phyloP scores from a whole-genome alignment of 2,888 invertebrate species.

The Sinhomidia bicolor region DNA sequence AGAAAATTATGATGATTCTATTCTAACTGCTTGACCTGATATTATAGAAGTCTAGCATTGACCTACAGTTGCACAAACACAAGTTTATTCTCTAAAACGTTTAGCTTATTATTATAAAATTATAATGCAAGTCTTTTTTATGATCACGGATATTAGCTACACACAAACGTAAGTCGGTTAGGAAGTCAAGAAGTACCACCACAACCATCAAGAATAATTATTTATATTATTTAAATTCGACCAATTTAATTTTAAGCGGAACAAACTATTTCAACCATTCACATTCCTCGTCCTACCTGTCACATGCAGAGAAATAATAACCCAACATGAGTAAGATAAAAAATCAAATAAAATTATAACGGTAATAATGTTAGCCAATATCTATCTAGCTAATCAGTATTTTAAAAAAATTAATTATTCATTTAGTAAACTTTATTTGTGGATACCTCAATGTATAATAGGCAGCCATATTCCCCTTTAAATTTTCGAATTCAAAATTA shows the following conservation, averaged over 20 bases:
- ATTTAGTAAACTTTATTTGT: too few species aligned
- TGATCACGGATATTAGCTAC: not conserved
- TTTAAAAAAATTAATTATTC: too few species aligned
- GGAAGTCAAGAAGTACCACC: not conserved
- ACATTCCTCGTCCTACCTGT: too few species aligned
- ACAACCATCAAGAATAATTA: constrained; percentile 5
- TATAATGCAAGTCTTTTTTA: too few species aligned
- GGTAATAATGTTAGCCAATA: too few species aligned
- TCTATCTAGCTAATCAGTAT: too few species aligned
- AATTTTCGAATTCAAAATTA: too few species aligned
- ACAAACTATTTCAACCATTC: not conserved
- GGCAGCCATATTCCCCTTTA: too few species aligned
- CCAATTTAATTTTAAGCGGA: not conserved
- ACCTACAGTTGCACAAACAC: not conserved
- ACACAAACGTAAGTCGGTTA: not conserved
- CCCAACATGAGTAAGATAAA: not conserved
- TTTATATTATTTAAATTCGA: too few species aligned
- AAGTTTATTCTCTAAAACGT: not conserved
- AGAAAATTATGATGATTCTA: not conserved
- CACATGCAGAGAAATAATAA: not conserved
- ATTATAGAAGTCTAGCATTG: not conserved
- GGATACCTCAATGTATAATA: too few species aligned
- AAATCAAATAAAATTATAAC: too few species aligned
- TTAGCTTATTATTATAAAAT: not conserved
- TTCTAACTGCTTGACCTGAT: not conserved